Base-by-base conservation (phyloP, 2,797 vertebrate species). In the Garrulus glandarius region DNA sequence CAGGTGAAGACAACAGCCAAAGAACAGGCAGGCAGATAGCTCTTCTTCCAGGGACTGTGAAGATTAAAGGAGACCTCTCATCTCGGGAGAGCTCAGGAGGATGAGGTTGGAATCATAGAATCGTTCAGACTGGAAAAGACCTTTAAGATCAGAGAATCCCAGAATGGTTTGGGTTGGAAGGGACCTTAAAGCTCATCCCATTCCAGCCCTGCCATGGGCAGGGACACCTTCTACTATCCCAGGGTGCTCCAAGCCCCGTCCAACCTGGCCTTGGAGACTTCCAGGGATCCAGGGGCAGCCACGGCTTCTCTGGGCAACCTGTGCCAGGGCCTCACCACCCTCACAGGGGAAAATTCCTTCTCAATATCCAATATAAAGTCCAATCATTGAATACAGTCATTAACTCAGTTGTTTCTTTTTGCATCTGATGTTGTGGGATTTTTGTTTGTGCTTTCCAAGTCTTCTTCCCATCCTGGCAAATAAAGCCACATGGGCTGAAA, bases 151-250 rank as follows among this genome's bases (percentile, higher is more conserved):
- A 44, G 4, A n/a, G 29, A 30, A 69, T 56, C 11, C 43, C 37
- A 22, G 43, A 30, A 13, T 44, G 71, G 32, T 37, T 44, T 56
- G 37, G 13, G 14, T 37, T 44, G 50, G 36, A 57, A 63, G 19
- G 41, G 32, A 37, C 16, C 27, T 63, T 50, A 34, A 56, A 70
- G 3, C 14, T 15, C 17, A 2, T 30, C 43, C 18, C 13, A 3
- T 76, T 11, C 32, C 49, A 37, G 7, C 8, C 36, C 63, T 69
- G 32, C 63, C 49, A 27, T 13, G 12, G 57, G 7, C 57, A 84
- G 44, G 57, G 30, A 52, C 39, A 47, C 13, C 30, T 90, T 1
- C 15, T 52, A 9, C 46, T 1, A 0, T 4, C 34, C 46, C 26
- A 59, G 52, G 15, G 0, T 39, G 65, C 22, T 64, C 52, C 56